Base-by-base conservation (phyloP, 2,888 invertebrate species). In the Sussaba pulchella region DNA sequence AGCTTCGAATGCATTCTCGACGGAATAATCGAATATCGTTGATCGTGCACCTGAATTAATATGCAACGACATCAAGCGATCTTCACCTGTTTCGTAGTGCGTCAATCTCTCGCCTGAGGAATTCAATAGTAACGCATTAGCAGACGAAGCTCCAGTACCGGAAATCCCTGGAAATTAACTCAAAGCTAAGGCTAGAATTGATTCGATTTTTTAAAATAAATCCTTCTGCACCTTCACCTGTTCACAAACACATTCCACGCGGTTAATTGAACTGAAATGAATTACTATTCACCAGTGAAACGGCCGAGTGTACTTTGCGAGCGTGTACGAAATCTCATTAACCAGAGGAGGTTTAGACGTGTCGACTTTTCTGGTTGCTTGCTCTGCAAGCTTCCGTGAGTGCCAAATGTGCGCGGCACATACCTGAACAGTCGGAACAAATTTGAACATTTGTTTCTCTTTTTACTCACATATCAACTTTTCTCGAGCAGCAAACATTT, bases 61-160 rank as follows among this genome's bases (percentile, higher is more conserved):
- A 14, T 31, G 14, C 57, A 31, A 5, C 1, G 14, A 2, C n/a
- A 54, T 54, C 52, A 14, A 54, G 52, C 26, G 52, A n/a, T 54
- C n/a, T n/a, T 54, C 14, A 10, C 14, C 17, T 8, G 57, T 12
- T 36, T 57, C 57, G 57, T n/a, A 41, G 5, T 64, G 57, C 63
- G 19, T 67, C 19, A 31, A n/a, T n/a, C n/a, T n/a, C n/a, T n/a
- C n/a, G n/a, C 31, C 31, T 21, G 50, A 43, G 63, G 67, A 66
- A 8, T 45, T 59, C 59, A 59, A 39, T 50, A 43, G 66, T 72
- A 31, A 78, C 72, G 61, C 59, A 59, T 57, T 41, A 66, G 47
- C 41, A 59, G 57, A n/a, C 64, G 36, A 71, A 72, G 17, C n/a
- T n/a, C 8, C n/a, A 43, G n/a, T 43, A 41, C 72, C 43, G 14